Evolutionary conservation across 2,888 invertebrate species (phyloP), one percentile per base, ranked within the genome.

Genomic region (Lypha dubia): DNA sequence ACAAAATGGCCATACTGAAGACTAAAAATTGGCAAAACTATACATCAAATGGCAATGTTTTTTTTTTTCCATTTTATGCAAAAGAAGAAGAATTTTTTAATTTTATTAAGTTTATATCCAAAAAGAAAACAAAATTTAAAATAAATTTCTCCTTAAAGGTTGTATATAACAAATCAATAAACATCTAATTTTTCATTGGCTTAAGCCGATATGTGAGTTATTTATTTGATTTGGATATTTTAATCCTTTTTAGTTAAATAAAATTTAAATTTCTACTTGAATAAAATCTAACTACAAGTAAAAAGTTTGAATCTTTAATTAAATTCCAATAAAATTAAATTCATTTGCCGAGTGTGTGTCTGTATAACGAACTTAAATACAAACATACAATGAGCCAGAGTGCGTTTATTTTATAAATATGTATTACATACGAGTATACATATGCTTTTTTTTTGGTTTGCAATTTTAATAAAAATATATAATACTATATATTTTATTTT

Each of bases 301-400:
- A 38, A 77, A 77, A 77, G 24, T 74, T 76, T 80, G 38, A 80
- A 76, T 76, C 65, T 80, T 84, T 81, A 81, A 84, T 84, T 81
- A 74, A 81, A 84, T 84, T 84, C 80, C 60, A 79, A 75, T 77
- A 60, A 84, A 81, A 79, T 84, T 84, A 63, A 81, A 74, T 79
- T 51, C 56, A 62, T 67, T 74, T 79, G 24, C 44, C 44, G 46
- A 35, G 13, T 49, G 38, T 44, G 62, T 65, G 38, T 41, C n/a
- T 58, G n/a, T 74, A n/a, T 24, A 24, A 13, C 35, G 11, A 24
- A 44, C 28, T 24, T 5, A 53, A 15, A 46, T 35, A 58, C 24
- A 56, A 8, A 32, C 56, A 6, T 8, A 17, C 17, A 38, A 22
- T 38, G 73, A 22, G n/a, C 17, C 15, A 20, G 51, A 41, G 53